phyloP scores from a whole-genome alignment of 2,113 vertebrate genomes.

The Willisornis vidua region DNA sequence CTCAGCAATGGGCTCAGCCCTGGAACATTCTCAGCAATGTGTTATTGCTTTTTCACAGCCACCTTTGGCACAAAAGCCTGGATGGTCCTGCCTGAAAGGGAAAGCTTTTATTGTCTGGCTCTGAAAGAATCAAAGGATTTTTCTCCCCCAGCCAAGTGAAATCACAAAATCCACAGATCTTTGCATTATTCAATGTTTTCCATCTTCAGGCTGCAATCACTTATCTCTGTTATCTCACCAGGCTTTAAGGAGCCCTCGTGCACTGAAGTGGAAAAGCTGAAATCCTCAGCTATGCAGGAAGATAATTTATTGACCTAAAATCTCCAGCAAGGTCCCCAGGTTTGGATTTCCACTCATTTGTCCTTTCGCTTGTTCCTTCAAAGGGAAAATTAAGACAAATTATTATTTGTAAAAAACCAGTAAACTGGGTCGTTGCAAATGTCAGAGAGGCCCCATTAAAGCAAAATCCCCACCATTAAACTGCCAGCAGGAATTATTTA shows the following conservation, averaged over 20 bases:
- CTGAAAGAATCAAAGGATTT: background rate
- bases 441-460: constrained; percentile 3
- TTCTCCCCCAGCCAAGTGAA: background rate
- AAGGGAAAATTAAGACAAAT: constrained; percentile 50
- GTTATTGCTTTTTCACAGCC: background rate
- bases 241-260: constrained; percentile 44
- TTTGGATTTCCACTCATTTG: constrained; percentile 6
- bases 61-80: background rate
- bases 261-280: constrained; percentile 51
- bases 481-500: constrained; percentile 33
- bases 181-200: constrained; percentile 54
- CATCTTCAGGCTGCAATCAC: constrained; percentile 11
- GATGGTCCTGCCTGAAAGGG: background rate
- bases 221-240: constrained; percentile 56
- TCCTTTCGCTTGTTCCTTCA: constrained; percentile 32
- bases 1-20: background rate
- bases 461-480: constrained; percentile 15
- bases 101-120: background rate
- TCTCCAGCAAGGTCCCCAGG: constrained; percentile 50
- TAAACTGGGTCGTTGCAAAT: constrained; percentile 49
- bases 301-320: constrained; percentile 70
- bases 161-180: constrained; percentile 29
- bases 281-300: constrained; percentile 49
- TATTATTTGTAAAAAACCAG: constrained; percentile 25
- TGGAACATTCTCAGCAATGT: background rate